Evolutionary conservation across 2,797 vertebrate species (phyloP), one percentile per base, ranked within the genome.

Genomic region (Hoplostethus atlanticus): DNA sequence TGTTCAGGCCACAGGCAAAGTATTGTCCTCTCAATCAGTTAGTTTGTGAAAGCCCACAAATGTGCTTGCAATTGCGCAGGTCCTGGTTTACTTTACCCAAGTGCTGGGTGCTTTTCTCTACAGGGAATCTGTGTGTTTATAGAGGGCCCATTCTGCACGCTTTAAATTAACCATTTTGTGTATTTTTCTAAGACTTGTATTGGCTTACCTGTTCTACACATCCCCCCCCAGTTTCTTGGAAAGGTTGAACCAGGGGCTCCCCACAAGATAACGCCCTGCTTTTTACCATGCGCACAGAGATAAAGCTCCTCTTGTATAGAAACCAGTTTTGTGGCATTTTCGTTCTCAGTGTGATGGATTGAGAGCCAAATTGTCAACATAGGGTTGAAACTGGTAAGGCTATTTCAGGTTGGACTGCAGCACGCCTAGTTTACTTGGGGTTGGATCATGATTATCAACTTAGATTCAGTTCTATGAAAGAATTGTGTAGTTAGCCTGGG

Each of bases 241-340:
- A 84, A 78, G 53, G 59, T 40, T 47, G 12, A 73, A 68, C 63
- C 10, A n/a, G 55, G 67, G 54, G 53, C 62, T 79, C 73, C 55
- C 60, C 64, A 17, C 82, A 77, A 81, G 70, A 88, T 81, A 80
- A 74, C 56, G 1, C 77, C 79, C 72, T 71, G 62, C 65, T 79
- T 77, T 88, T 81, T 80, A 46, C 56, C 77, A 44, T 88, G 53
- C 34, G 25, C 46, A 52, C 64, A 55, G 48, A 77, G 69, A 88
- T 89, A 87, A 87, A 81, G 86, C 73, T 80, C 72, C 78, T 76
- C 62, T 85, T 84, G 80, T 91, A 55, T n/a, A 64, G 71, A 68
- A 84, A 83, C 76, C 70, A 77, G 80, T 84, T 87, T 61, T 84
- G 83, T 87, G 63, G 79, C 76, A 67, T 89, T 84, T 90, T 62